These are phyloP conservation scores for Phoeniculus purpureus DNA, from an alignment of 2,797 vertebrate species.

Conservation along the genomic window DNA sequence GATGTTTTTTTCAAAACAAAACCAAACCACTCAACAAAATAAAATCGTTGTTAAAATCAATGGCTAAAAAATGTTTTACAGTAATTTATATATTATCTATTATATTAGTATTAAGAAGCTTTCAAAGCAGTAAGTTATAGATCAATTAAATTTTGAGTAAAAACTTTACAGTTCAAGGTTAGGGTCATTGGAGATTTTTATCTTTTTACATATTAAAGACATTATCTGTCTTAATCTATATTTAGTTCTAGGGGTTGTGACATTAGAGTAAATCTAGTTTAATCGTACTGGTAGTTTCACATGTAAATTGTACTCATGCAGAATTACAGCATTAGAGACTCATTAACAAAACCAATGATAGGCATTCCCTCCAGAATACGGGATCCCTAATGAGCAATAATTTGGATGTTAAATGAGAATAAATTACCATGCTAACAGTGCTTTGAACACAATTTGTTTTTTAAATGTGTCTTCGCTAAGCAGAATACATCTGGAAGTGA, in stretches of 20 bases:
- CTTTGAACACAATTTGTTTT: slow-evolving; percentile 46
- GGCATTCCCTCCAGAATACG: slow-evolving; percentile 39
- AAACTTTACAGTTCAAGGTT: neutral
- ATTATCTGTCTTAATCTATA: neutral
- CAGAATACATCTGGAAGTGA: neutral
- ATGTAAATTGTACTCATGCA: slow-evolving; percentile 39
- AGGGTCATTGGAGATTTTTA: neutral
- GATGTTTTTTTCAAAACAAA: neutral
- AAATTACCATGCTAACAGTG: slow-evolving; percentile 20
- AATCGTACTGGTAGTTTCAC: slow-evolving; percentile 33
- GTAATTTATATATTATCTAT: neutral
- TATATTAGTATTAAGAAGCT: neutral
- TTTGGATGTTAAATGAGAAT: slow-evolving; percentile 57
- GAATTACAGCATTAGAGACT: slow-evolving; percentile 39
- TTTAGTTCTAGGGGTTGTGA: slow-evolving; percentile 31
- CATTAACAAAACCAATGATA: slow-evolving; percentile 54
- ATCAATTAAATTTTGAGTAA: neutral
- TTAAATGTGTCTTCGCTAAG: neutral
- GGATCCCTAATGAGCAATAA: slow-evolving; percentile 12
- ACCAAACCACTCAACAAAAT: accelerated
- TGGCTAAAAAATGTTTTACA: neutral
- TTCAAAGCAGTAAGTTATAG: neutral
- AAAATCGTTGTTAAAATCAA: neutral
- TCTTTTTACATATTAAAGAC: neutral
- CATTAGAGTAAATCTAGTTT: slow-evolving; percentile 11